Conservation (phyloP, 2,888 invertebrate genomes). For the Fragum fragum region DNA sequence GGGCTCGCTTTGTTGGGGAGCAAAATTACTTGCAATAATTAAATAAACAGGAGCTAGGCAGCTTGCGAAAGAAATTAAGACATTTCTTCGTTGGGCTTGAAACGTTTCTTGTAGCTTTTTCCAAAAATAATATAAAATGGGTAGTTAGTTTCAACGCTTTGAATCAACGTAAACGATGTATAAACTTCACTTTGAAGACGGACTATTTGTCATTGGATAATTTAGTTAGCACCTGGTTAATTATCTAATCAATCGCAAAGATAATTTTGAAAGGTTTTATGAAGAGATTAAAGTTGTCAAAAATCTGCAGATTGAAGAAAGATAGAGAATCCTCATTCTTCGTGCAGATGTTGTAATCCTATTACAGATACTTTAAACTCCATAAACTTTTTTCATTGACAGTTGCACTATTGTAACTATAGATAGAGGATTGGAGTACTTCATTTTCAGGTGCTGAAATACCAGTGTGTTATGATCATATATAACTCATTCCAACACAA, state of each 20-base stretch:
- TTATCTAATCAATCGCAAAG: conserved; percentile 4
- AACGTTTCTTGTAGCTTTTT: conserved; percentile 1
- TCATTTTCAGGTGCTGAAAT: too few species aligned
- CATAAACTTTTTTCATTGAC: too few species aligned
- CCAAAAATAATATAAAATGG: conserved; percentile 5
- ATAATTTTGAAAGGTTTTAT: conserved; percentile 1
- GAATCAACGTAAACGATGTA: conserved; percentile 16
- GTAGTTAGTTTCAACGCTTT: conserved; percentile 9
- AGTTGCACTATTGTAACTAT: too few species aligned
- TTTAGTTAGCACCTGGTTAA: conserved; percentile 5
- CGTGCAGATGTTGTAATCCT: neutral
- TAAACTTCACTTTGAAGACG: conserved; percentile 1
- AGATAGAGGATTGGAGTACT: too few species aligned
- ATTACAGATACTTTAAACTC: too few species aligned
- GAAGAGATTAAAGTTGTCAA: conserved; percentile 1
- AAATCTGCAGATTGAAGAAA: neutral
- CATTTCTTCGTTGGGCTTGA: conserved; percentile 11
- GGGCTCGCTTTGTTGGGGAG: conserved; percentile 9
- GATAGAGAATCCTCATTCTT: neutral
- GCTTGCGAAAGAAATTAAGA: conserved; percentile 14
- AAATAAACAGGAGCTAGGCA: conserved; percentile 15
- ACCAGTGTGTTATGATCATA: too few species aligned
- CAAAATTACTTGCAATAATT: conserved; percentile 22
- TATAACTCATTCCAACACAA: too few species aligned
- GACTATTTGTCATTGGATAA: conserved; percentile 8